Base-by-base conservation (phyloP, 2,113 vertebrate species). In the Sinocyclocheilus grahami region DNA sequence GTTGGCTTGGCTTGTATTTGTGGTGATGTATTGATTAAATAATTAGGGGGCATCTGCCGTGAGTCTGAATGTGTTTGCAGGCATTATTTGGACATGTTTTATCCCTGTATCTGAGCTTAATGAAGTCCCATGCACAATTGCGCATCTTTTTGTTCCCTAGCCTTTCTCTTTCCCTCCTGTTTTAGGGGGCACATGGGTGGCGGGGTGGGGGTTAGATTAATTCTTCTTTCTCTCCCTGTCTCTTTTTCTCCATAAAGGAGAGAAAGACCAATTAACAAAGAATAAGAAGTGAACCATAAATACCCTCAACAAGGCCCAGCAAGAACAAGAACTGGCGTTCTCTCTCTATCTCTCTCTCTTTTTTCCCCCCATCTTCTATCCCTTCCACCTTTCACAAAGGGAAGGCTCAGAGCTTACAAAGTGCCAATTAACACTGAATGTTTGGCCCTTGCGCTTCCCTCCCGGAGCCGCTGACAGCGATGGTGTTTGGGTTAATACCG, bases 401-500 rank as follows among this genome's bases (percentile, higher is more conserved):
- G 90, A 93, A 93, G 92, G 91, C 94, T 93, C 93, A 88, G 93
- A 90, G 93, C 92, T 93, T 93, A 95, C 94, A 94, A 95, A 95
- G 94, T 94, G 94, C 94, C 95, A 96, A 95, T 96, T 96, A 96
- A 95, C 94, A 94, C 94, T 93, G 92, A 94, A 93, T 93, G 93
- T 95, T 95, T 95, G 94, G 91, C 93, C 93, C 94, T 94, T 91
- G 91, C 94, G 95, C 95, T 93, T 95, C 94, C 92, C 93, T 94
- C 92, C 92, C 90, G 90, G 91, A 94, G 94, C 93, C 90, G 90
- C 93, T 94, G 95, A 96, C 95, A 95, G 94, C 94, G 92, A 93
- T 94, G 94, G 95, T 95, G 95, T 95, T 95, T 95, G 95, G 95
- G 95, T 95, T 96, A 96, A 95, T 95, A 95, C 94, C 92, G 93